Evolutionary conservation across 2,797 vertebrate genomes (phyloP), one percentile per base, ranked within the genome.

Genomic region (Picus viridis): DNA sequence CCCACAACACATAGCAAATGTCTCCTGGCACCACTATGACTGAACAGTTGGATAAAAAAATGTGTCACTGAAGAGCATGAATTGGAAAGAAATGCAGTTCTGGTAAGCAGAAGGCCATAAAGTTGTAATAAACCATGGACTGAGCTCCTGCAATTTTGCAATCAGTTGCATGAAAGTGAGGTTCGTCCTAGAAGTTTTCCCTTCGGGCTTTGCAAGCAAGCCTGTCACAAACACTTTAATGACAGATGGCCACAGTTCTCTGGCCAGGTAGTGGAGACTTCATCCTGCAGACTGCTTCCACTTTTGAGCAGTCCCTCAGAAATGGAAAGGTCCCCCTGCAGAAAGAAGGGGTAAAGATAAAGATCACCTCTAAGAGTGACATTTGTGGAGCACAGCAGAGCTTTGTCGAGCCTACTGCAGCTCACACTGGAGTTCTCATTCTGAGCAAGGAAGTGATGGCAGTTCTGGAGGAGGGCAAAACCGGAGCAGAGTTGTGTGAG

Each of bases 41-140:
- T 57, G 83, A 91, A 34, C 7, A 80, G 74, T 80, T 89, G 79
- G 45, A 61, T 90, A 94, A 88, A 78, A n/a, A 63, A 77, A 24
- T 92, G 62, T 84, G 96, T 94, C 36, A 72, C 62, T 92, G 51
- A 53, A 94, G 19, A 75, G 10, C 11, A 93, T 84, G 91, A 90
- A 82, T 80, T 83, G 18, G 80, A 69, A 76, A 88, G 59, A 71
- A 89, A 90, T 91, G 67, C 16, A 87, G 27, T 82, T 72, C 32
- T 62, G 79, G 61, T n/a, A 87, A 89, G 96, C 74, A 79, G 29
- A 27, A 76, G 84, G 14, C 16, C 34, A 63, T 20, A n/a, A 83
- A 92, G 92, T 85, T 92, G 43, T 78, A 92, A 83, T 70, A 89
- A 79, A 12, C 26, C 83, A 34, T 23, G 72, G 6, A 47, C 78